Conservation (phyloP, 2,113 vertebrate species). For the Vidua chalybeata region DNA sequence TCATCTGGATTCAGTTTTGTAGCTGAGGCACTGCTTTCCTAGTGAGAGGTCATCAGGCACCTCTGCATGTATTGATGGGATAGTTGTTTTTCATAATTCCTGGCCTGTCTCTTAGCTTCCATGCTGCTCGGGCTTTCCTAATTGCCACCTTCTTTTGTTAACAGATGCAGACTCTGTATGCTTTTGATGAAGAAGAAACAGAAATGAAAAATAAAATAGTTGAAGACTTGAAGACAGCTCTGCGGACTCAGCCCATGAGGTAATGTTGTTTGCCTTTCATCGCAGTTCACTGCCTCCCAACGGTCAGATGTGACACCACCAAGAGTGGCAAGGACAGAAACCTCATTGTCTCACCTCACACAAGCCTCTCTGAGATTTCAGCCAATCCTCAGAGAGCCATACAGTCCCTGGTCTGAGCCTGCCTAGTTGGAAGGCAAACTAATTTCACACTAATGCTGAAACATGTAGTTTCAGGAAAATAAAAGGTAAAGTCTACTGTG, state of each 20-base stretch:
- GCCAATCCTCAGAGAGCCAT: not conserved
- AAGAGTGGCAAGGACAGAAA: slow-evolving; percentile 9
- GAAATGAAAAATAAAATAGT: slow-evolving; percentile 96
- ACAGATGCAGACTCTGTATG: slow-evolving; percentile 95
- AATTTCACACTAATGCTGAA: not conserved
- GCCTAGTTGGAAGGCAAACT: not conserved
- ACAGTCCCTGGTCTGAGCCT: not conserved
- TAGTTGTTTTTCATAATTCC: slow-evolving; percentile 10
- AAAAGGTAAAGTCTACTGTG: not conserved
- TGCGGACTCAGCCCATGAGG: slow-evolving; percentile 98
- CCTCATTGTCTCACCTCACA: slow-evolving; percentile 2
- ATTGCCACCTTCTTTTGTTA: slow-evolving; percentile 26
- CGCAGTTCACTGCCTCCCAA: not conserved
- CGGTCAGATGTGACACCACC: not conserved
- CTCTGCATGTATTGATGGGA: not conserved
- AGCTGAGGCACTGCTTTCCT: slow-evolving; percentile 14
- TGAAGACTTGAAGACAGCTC: slow-evolving; percentile 95
- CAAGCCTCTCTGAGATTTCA: not conserved
- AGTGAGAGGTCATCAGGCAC: not conserved
- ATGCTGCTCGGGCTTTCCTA: not conserved
- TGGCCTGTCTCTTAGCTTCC: not conserved
- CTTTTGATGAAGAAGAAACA: slow-evolving; percentile 94
- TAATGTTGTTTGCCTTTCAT: slow-evolving; percentile 44
- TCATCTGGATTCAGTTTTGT: slow-evolving; percentile 51
- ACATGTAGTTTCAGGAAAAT: not conserved